Evolutionary conservation across 2,888 invertebrate species (phyloP), one percentile per base, ranked within the genome.

Genomic region (Parnassius mnemosyne): DNA sequence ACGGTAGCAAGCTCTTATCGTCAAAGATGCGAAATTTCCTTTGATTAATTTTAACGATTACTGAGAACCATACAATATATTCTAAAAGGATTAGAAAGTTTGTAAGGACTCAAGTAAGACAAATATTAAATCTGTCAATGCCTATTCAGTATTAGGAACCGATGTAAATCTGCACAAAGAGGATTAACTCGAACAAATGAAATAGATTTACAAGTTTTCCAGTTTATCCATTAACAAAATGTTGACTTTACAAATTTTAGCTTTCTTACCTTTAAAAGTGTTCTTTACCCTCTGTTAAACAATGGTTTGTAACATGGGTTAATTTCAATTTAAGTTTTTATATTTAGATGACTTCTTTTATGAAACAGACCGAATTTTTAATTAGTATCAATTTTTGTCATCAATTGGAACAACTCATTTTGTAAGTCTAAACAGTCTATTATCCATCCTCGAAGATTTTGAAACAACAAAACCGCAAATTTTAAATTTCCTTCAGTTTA

Each of bases 91-190:
- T 1, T 16, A 16, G 54, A 2, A 54, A 54, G 44, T 54, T 54
- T 44, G 16, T 20, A 54, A 54, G 25, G 25, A 11, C 54, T 44
- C 13, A 10, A 12, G 44, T 2, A 9, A 44, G 3, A 10, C 42
- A 20, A 54, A 54, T 44, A 54, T 54, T 54, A 20, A 54, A 44
- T 11, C 25, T 20, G 44, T 44, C 44, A 11, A 16, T 44, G 12
- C 54, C 42, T 44, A 54, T 44, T 54, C 54, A 54, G 54, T 10
- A 53, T 44, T 20, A 44, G 44, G 44, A 11, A 53, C 10, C 53
- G 41, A 44, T 5, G 16, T n/a, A 49, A 49, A 16, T 49, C 13
- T 49, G n/a, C 3, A 42, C 12, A n/a, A 16, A 20, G 54, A 10
- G 20, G 10, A 44, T 44, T 44, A 9, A 20, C 44, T 12, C 2